Conservation (phyloP, 2,888 invertebrate species). For the Argyra leucocephala region DNA sequence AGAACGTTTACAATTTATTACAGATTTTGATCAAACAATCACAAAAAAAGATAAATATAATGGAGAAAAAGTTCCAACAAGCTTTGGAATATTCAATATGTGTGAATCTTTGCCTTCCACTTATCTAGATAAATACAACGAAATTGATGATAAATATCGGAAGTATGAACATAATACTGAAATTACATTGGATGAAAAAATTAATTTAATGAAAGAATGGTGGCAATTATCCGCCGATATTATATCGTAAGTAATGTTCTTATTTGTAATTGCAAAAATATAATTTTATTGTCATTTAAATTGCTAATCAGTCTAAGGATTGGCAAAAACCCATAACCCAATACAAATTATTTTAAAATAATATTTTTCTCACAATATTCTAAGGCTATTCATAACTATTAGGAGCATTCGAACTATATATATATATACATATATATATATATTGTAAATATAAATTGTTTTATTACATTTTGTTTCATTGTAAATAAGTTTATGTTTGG, state of each 20-base stretch:
- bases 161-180: neutral
- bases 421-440: too few species aligned
- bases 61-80: slow-evolving; percentile 62
- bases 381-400: too few species aligned
- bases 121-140: slow-evolving; percentile 53
- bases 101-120: slow-evolving; percentile 59
- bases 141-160: slow-evolving; percentile 61
- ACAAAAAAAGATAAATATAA: slow-evolving; percentile 66
- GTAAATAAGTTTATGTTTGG: too few species aligned
- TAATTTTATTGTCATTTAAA: too few species aligned
- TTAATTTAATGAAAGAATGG: neutral
- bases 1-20: slow-evolving; percentile 65
- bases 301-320: too few species aligned
- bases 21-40: slow-evolving; percentile 83
- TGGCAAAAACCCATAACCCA: too few species aligned
- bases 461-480: too few species aligned
- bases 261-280: too few species aligned
- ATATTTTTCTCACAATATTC: too few species aligned
- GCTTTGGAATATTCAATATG: slow-evolving; percentile 75
- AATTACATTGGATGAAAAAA: neutral
- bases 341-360: too few species aligned
- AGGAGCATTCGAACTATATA: too few species aligned
- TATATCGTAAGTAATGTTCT: neutral
- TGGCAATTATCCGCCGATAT: neutral
- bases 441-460: too few species aligned